Evolutionary conservation across 2,888 invertebrate species (phyloP).

Genomic region (Laothoe populi): DNA sequence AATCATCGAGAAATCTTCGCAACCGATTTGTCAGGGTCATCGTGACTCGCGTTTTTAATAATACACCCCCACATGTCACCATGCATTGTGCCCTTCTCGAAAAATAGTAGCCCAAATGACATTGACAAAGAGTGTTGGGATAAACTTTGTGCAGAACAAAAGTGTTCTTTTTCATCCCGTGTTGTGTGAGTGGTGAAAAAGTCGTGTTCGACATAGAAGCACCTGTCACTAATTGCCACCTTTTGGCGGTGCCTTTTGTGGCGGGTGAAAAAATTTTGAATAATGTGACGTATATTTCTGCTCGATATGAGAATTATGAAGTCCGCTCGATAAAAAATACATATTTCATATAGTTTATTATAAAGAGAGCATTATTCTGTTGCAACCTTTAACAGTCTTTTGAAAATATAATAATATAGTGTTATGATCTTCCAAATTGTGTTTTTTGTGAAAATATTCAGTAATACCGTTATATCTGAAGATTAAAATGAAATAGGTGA

Average conservation of each 20-base stretch:
- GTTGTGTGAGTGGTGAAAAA: conserved; percentile 55
- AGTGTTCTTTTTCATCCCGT: conserved; percentile 46
- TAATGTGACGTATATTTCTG: conserved; percentile 27
- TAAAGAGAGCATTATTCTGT: neutral
- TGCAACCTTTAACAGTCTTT: conserved; percentile 4
- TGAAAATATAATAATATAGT: neutral
- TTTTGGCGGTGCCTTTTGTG: conserved; percentile 76
- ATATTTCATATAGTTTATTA: conserved; percentile 12
- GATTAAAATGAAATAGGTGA: neutral
- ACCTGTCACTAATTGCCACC: conserved; percentile 84
- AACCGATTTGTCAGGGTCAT: conserved; percentile 69
- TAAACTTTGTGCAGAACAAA: conserved; percentile 68
- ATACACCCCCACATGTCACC: conserved; percentile 73
- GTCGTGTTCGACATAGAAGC: conserved; percentile 63
- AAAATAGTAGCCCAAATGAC: conserved; percentile 78
- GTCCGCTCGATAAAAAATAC: conserved; percentile 13
- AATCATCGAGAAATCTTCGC: conserved; percentile 49
- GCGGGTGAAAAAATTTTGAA: conserved; percentile 49
- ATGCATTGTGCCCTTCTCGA: conserved; percentile 64
- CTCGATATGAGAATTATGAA: conserved; percentile 23
- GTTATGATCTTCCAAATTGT: neutral
- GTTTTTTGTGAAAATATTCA: neutral
- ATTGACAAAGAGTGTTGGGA: conserved; percentile 79
- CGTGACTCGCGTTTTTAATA: conserved; percentile 61
- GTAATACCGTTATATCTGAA: neutral